Evolutionary conservation across 2,888 invertebrate genomes (phyloP), one percentile per base, ranked within the genome.

Genomic region (Melanchra persicariae): DNA sequence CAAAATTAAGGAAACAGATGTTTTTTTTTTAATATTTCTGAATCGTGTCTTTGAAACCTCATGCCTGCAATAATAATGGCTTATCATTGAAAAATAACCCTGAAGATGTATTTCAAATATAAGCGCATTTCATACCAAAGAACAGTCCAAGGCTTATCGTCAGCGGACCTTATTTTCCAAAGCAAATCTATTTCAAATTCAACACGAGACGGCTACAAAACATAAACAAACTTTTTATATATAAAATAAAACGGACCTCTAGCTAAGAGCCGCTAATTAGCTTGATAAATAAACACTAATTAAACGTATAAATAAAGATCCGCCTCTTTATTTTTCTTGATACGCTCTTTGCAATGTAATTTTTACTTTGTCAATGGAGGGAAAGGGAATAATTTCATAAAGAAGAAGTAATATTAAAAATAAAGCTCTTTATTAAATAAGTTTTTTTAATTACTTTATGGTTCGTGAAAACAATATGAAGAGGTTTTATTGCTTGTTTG

Each of bases 281-380:
- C 22, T 57, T 37, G 76, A 74, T 78, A 86, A 85, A 83, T 79
- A 85, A 76, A 76, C 62, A 78, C 77, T 81, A 83, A 85, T 85
- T 85, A 85, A 79, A 86, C 81, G 47, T 57, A 64, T 74, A 75
- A 85, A 82, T 71, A 77, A 79, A 85, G 77, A 64, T 74, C 70
- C 5, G 55, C 47, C 66, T 49, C 6, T 34, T 68, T 70, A 54
- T 78, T 82, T 81, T 45, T 73, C 70, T 65, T 72, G 52, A 62
- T 62, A 72, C 61, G 49, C 57, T 81, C 17, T 72, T 81, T 59
- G 82, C 66, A 40, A 57, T 10, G 57, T 66, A 40, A 51, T 77
- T 69, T 71, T 72, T 45, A 22, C 19, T 60, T 63, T 19, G 19
- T 0, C 8, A 9, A 52, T 43, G 34, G 1, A 66, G 19, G 40